A percentile compares a stretch with the other conserved stretches of the same genome.
phyloP scores from a whole-genome alignment of 2,888 invertebrate genomes.

The Drosophila flavopinicola region DNA sequence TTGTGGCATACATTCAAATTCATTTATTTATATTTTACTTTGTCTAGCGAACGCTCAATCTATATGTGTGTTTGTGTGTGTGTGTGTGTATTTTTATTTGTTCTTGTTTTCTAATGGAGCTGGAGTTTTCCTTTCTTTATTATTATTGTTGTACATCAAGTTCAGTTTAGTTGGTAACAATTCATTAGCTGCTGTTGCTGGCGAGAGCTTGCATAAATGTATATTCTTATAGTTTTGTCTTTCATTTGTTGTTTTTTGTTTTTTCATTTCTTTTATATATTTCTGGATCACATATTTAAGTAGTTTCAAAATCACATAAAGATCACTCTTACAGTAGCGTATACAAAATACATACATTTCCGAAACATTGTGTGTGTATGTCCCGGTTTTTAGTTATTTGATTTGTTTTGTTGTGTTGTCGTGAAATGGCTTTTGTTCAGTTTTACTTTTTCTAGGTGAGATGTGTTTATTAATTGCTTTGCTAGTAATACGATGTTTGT shows the following conservation, averaged over 20 bases:
- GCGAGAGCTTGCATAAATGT: conserved; percentile 55
- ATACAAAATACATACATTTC: conserved; percentile 77
- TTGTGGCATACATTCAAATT: conserved; percentile 22
- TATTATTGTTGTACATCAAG: conserved; percentile 58
- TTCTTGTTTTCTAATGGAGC: conserved; percentile 71
- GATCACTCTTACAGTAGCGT: conserved; percentile 81
- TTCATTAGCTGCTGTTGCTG: conserved; percentile 56
- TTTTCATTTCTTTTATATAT: conserved; percentile 50
- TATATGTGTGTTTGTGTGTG: conserved; percentile 23
- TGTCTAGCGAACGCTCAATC: conserved; percentile 15
- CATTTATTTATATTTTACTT: conserved; percentile 6
- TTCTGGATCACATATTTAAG: conserved; percentile 80
- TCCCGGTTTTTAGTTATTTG: conserved; percentile 54
- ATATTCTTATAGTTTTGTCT: conserved; percentile 49
- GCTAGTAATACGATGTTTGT: conserved; percentile 32
- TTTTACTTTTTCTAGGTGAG: conserved; percentile 17
- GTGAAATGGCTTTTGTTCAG: conserved; percentile 33
- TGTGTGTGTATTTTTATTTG: conserved; percentile 21
- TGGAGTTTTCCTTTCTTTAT: conserved; percentile 53
- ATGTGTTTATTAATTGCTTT: conserved; percentile 46
- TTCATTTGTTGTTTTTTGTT: conserved; percentile 36
- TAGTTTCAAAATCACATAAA: conserved; percentile 81
- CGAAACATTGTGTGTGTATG: conserved; percentile 51
- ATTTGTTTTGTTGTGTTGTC: conserved; percentile 47
- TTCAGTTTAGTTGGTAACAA: conserved; percentile 58